Base-by-base conservation (phyloP, 2,113 vertebrate species). In the Meles meles region DNA sequence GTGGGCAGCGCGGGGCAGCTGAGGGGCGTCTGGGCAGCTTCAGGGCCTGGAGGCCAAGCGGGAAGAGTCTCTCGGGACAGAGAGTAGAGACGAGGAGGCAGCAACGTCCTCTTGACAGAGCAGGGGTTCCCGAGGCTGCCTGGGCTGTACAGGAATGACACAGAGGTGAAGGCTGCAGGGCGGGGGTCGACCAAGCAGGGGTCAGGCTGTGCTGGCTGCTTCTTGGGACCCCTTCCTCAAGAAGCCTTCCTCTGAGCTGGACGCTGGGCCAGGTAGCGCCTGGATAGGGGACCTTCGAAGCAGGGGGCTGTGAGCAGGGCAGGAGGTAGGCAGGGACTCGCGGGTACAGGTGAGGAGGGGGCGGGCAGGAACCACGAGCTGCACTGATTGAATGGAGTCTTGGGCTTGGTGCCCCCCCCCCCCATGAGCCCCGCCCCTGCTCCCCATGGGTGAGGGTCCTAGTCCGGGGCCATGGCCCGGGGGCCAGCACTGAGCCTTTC, bases 231-330 rank as follows among this genome's bases (percentile, higher is more conserved):
- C 83, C 7, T 44, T 52, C 44, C 42, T 42, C 1, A 7, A 20
- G 57, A 65, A 27, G 61, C 23, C 34, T 49, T 39, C 18, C 63
- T 7, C 1, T 31, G 57, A 4, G 0, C 42, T 2, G 3, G 47
- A 23, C 9, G 13, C 37, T 27, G 52, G 83, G 29, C 72, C n/a
- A 65, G 29, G 61, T 6, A 65, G 29, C 6, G 5, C 31, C 63
- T 34, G 63, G 29, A 17, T 31, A 4, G 0, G 4, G 17, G 69
- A 29, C 0, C 67, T 81, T 39, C 3, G 8, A 18, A n/a, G 3
- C 21, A 8, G 0, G 7, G 1, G 74, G 14, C 63, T 2, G 47
- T 14, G 1, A 4, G 14, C 31, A 42, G 2, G 15, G 67, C 21
- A 44, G 55, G 65, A 81, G 12, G 9, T 3, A 1, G 57, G 44